Conservation (phyloP, 2,888 invertebrate species). For the Eupithecia pulchellata region DNA sequence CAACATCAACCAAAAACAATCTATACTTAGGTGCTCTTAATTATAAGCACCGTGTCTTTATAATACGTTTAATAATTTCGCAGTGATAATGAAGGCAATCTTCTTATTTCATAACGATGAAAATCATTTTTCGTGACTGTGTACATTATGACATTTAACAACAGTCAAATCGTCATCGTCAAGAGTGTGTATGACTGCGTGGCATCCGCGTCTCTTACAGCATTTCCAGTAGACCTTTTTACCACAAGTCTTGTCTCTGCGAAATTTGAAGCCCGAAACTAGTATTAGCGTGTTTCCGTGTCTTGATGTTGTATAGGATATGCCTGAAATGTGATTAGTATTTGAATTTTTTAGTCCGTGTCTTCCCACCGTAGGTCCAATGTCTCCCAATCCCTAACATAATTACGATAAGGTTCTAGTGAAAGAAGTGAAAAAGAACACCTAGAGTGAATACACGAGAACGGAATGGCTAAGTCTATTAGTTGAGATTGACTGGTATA, state of each 20-base stretch:
- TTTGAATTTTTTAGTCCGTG: neutral
- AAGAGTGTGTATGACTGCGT: conserved; percentile 9
- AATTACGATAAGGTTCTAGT: neutral
- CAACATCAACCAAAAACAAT: no score
- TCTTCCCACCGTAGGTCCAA: neutral
- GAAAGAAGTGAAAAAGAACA: no score
- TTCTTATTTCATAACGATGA: neutral
- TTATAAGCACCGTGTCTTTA: no score
- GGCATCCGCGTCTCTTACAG: conserved; percentile 8
- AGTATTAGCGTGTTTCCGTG: neutral
- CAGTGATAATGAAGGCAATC: no score
- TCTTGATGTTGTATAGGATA: neutral
- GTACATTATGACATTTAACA: conserved; percentile 20
- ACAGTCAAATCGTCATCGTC: conserved; percentile 12
- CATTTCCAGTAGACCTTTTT: conserved; percentile 9
- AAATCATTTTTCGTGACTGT: conserved; percentile 17
- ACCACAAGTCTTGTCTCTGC: neutral
- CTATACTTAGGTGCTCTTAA: no score
- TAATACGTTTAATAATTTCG: no score
- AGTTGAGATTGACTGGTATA: no score
- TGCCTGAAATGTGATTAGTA: neutral
- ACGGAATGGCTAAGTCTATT: neutral
- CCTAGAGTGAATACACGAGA: no score
- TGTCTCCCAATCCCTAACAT: neutral
- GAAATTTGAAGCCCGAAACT: neutral